phyloP scores from a whole-genome alignment of 2,113 vertebrate genomes.

The Carettochelys insculpta region DNA sequence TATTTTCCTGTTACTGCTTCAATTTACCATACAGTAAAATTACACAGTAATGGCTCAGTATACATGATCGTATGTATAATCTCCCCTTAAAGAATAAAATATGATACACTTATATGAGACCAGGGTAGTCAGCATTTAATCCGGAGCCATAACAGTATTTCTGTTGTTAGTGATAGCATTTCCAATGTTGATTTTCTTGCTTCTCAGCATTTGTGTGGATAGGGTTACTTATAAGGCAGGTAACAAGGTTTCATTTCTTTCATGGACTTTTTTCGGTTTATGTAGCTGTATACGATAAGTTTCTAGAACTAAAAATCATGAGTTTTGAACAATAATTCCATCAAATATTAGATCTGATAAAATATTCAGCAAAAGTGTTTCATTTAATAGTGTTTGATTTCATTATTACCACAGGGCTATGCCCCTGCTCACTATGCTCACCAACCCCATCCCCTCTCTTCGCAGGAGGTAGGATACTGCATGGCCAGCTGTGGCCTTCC shows the following conservation, averaged over 20 bases:
- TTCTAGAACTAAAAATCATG: not conserved
- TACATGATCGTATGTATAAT: not conserved
- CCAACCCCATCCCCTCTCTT: no score
- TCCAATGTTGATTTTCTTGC: not conserved
- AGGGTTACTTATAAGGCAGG: not conserved
- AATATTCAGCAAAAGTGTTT: not conserved
- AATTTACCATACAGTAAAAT: not conserved
- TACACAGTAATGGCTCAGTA: not conserved
- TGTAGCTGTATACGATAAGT: not conserved
- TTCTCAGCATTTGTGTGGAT: not conserved
- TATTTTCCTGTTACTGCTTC: not conserved
- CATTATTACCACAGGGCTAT: no score
- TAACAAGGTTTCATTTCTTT: not conserved
- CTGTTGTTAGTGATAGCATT: rapidly evolving
- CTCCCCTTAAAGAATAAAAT: not conserved
- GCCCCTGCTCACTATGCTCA: no score
- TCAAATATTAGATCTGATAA: not conserved
- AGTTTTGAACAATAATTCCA: not conserved
- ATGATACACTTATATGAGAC: not conserved
- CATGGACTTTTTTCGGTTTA: not conserved
- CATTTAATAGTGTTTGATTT: not conserved
- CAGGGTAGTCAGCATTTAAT: not conserved
- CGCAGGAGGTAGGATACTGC: no score
- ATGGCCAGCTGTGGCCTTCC: no score
- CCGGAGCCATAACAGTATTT: not conserved